phyloP scores from a whole-genome alignment of 2,797 vertebrate genomes.

The Neostethus bicornis region DNA sequence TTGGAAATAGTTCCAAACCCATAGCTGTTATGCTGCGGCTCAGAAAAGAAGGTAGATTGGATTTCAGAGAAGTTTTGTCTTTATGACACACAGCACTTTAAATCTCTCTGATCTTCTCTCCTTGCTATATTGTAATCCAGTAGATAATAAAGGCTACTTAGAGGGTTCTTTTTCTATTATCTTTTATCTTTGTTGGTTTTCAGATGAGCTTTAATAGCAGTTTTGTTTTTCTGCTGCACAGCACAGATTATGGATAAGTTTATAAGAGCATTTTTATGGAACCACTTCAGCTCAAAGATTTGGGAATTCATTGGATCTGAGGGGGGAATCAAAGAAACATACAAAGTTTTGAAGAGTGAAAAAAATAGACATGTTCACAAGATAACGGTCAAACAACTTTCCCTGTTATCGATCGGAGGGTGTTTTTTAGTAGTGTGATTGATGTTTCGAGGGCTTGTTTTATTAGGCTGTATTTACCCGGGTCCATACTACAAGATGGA shows the following conservation, averaged over 20 bases:
- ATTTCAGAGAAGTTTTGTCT: slow-evolving; percentile 49
- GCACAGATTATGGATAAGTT: slow-evolving; percentile 14
- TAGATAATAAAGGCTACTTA: slow-evolving; percentile 18
- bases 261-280: slow-evolving; percentile 20
- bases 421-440: slow-evolving; percentile 61
- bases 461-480: slow-evolving; percentile 59
- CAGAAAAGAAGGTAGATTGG: slow-evolving; percentile 50
- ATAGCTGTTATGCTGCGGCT: slow-evolving; percentile 57
- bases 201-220: slow-evolving; percentile 24
- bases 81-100: slow-evolving; percentile 40
- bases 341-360: not conserved
- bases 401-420: slow-evolving; percentile 53
- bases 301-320: slow-evolving; percentile 23
- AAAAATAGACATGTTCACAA: slow-evolving; percentile 27
- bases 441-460: slow-evolving; percentile 55
- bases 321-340: slow-evolving; percentile 18
- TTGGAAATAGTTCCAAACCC: slow-evolving; percentile 56
- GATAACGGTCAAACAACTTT: slow-evolving; percentile 30
- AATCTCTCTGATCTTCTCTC: slow-evolving; percentile 32
- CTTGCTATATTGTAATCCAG: slow-evolving; percentile 44
- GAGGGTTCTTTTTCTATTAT: slow-evolving; percentile 17
- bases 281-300: slow-evolving; percentile 14
- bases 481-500: slow-evolving; percentile 30
- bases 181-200: slow-evolving; percentile 35
- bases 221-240: slow-evolving; percentile 22